phyloP scores from a whole-genome alignment of 1,140 invertebrate species.

The Trichonephila clavipes region DNA sequence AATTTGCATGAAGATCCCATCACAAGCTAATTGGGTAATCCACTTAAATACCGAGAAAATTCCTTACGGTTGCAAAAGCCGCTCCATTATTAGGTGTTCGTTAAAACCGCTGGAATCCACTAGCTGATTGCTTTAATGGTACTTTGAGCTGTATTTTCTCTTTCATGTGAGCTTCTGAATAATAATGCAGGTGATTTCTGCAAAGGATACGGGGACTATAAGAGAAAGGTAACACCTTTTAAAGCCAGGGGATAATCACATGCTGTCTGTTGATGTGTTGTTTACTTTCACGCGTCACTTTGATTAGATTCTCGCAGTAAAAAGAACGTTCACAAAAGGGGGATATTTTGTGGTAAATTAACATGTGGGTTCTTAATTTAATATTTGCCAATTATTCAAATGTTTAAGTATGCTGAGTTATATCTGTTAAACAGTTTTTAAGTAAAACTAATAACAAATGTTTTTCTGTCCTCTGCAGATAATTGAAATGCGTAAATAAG shows the following conservation, averaged over 20 bases:
- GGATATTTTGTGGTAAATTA: neutral
- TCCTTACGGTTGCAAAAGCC: conserved; percentile 53
- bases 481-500: neutral
- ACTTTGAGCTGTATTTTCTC: conserved; percentile 33
- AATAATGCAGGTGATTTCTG: conserved; percentile 37
- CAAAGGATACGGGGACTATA: neutral
- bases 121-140: conserved; percentile 55
- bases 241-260: conserved; percentile 41
- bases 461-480: neutral
- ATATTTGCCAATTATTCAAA: neutral
- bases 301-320: conserved; percentile 5
- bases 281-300: neutral
- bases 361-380: neutral
- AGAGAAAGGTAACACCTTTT: conserved; percentile 33
- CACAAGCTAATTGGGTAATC: conserved; percentile 61
- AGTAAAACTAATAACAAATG: neutral
- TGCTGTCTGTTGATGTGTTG: conserved; percentile 36
- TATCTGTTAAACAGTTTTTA: neutral
- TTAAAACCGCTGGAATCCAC: conserved; percentile 47
- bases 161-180: conserved; percentile 47
- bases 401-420: neutral
- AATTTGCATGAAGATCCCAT: conserved; percentile 66
- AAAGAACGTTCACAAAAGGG: neutral
- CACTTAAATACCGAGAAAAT: conserved; percentile 63
- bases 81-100: conserved; percentile 48